Base-by-base conservation (phyloP, 2,797 vertebrate genomes). In the Eurystomus glaucurus region DNA sequence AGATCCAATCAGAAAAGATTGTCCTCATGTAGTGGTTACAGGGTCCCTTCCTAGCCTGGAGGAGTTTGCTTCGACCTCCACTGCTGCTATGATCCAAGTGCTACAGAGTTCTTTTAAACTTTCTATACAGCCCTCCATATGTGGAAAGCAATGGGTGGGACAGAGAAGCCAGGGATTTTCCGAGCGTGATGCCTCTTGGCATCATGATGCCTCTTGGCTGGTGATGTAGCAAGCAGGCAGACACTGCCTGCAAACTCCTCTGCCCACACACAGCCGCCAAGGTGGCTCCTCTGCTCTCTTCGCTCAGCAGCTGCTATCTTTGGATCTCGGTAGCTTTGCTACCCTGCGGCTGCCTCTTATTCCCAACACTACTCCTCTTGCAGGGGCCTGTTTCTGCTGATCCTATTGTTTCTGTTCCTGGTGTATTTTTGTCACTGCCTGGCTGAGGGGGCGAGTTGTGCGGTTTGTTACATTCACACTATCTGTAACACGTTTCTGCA, bases 191-290 rank as follows among this genome's bases (percentile, higher is more conserved):
- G 29, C 51, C 71, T 43, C 83, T 41, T 23, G 69, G 21, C 35
- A 35, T 35, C 35, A 35, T 35, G 35, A 35, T 35, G 35, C 35
- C 35, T 35, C 68, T 28, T 6, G 48, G 51, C 25, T 70, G 15
- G 65, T 43, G 45, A 9, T 35, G 62, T 2, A 16, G 39, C 54
- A 31, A 19, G 37, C 41, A 48, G 16, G 19, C 35, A 41, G 13
- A 17, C 20, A 1, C 51, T 21, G 60, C 33, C 68, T 39, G 65
- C 46, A 28, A 8, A 15, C 2, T 18, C 48, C 58, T 41, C 37
- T 74, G 82, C 64, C 79, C 43, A 7, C 0, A 0, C 31, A 1
- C 28, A 14, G 28, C 50, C 5, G 1, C 61, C 18, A 0, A 7
- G 37, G 51, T 29, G 33, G 57, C 50, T n/a, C 13, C 65, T 62